Percentiles rank a stretch among this genome's conserved stretches.
Evolutionary conservation across 2,113 vertebrate genomes (phyloP).

Genomic region (Australoheros scitulus): DNA sequence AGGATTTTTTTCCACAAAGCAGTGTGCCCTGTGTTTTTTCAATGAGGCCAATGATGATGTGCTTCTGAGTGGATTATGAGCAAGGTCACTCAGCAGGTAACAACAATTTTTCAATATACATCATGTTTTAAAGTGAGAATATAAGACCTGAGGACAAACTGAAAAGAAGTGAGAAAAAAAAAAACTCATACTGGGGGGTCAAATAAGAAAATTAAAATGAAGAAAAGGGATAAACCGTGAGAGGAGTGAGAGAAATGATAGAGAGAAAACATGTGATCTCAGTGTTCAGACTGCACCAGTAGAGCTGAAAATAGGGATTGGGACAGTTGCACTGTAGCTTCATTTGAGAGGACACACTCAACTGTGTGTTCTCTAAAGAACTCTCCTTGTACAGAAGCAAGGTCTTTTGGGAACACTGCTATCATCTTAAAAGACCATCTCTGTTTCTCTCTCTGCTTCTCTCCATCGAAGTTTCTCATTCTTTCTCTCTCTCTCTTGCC

Average conservation of each 20-base stretch:
- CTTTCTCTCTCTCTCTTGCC: background rate
- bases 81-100: constrained; percentile 31
- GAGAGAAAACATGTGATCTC: constrained; percentile 70
- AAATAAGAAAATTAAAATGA: constrained; percentile 15
- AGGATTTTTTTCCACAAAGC: constrained; percentile 38
- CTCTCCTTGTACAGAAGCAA: constrained; percentile 53
- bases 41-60: background rate
- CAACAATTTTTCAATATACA: constrained; percentile 7
- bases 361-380: constrained; percentile 70
- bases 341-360: constrained; percentile 71
- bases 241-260: constrained; percentile 24
- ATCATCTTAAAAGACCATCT: constrained; percentile 67
- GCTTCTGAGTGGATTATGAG: constrained; percentile 23
- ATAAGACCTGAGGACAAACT: background rate
- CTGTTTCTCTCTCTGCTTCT: constrained; percentile 7
- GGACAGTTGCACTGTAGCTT: constrained; percentile 58
- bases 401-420: constrained; percentile 63
- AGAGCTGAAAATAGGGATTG: constrained; percentile 73
- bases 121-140: background rate
- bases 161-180: background rate
- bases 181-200: background rate
- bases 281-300: constrained; percentile 59
- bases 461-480: background rate
- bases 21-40: constrained; percentile 28
- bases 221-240: constrained; percentile 14